phyloP scores from a whole-genome alignment of 2,888 invertebrate species.

The Adelognathus sp. region DNA sequence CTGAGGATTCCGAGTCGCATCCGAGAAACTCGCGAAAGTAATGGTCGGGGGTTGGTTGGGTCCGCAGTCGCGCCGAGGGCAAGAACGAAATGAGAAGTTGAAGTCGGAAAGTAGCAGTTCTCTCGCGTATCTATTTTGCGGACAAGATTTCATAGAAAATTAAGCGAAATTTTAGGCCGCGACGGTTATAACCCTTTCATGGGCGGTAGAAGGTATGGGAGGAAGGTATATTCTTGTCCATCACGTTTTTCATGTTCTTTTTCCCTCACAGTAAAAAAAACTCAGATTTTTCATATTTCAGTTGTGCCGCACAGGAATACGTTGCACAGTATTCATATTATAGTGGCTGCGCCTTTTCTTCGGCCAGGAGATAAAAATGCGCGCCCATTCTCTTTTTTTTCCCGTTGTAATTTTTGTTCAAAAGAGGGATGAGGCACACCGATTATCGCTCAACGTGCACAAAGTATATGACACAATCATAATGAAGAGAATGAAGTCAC shows the following conservation, averaged over 20 bases:
- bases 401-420: too few species aligned
- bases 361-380: too few species aligned
- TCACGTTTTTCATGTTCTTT: neutral
- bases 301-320: neutral
- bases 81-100: neutral
- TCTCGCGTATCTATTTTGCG: neutral
- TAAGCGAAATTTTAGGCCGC: slow-evolving; percentile 20
- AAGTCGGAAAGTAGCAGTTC: neutral
- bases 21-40: slow-evolving; percentile 1
- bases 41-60: neutral
- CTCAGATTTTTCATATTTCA: neutral
- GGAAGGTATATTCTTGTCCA: neutral
- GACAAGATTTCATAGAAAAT: neutral
- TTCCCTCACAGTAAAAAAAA: neutral
- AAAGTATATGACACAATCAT: too few species aligned
- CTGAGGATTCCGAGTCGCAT: neutral
- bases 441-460: too few species aligned
- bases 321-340: too few species aligned
- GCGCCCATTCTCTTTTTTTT: slow-evolving; percentile 4
- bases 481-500: neutral
- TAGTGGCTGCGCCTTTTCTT: too few species aligned
- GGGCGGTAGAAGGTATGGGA: neutral
- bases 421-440: too few species aligned
- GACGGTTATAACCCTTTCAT: slow-evolving; percentile 8
- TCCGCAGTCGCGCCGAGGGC: neutral